Percentiles rank a stretch among this genome's conserved stretches.
phyloP scores from a whole-genome alignment of 2,888 invertebrate species.

The Zelleria hepariella region DNA sequence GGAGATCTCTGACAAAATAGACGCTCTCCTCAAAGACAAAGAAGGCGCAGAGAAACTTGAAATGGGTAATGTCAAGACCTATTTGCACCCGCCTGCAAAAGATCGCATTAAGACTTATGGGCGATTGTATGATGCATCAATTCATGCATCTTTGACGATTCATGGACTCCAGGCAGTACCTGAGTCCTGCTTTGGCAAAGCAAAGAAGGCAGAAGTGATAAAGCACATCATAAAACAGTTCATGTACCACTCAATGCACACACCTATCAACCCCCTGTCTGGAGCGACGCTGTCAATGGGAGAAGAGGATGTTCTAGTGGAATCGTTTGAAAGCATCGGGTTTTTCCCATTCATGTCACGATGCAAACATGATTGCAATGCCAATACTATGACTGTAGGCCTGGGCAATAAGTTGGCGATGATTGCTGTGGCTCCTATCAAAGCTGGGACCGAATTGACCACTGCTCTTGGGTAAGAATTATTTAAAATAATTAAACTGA shows the following conservation, averaged over 20 bases:
- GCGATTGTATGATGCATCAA: neutral
- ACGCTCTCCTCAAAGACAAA: neutral
- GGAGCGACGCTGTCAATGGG: neutral
- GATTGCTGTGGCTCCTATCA: slow-evolving; percentile 5
- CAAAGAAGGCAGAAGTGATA: neutral
- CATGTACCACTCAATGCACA: neutral
- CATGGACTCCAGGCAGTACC: neutral
- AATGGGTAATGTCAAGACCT: neutral
- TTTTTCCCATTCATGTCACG: slow-evolving; percentile 5
- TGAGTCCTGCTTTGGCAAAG: neutral
- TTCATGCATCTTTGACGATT: neutral
- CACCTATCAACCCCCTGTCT: neutral
- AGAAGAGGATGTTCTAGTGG: neutral
- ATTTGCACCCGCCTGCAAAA: neutral
- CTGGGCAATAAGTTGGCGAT: slow-evolving; percentile 8
- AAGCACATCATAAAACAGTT: neutral
- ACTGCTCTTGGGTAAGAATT: slow-evolving; percentile 9
- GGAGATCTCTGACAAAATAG: neutral
- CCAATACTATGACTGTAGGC: slow-evolving; percentile 1
- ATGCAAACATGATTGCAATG: slow-evolving; percentile 4
- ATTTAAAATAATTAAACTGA: neutral
- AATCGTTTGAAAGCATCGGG: neutral
- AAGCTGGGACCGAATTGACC: slow-evolving; percentile 9
- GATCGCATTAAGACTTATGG: neutral
- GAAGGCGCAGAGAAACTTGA: neutral